These are phyloP conservation scores for Phycodurus eques DNA, from an alignment of 2,113 vertebrate species.

Conservation along the genomic window DNA sequence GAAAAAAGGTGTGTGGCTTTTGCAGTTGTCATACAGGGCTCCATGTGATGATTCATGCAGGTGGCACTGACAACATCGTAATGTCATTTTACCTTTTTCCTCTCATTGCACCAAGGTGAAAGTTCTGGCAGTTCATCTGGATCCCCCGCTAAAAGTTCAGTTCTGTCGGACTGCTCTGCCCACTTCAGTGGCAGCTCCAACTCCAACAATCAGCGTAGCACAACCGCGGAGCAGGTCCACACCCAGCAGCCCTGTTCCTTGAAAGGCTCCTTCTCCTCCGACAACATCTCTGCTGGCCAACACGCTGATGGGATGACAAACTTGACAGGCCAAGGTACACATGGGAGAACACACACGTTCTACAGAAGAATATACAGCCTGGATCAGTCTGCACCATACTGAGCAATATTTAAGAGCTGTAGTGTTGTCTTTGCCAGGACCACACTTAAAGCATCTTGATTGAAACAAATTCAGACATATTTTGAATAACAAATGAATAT, in stretches of 20 bases:
- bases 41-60: conserved; percentile 10
- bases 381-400: not conserved
- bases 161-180: conserved; percentile 58
- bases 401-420: not conserved
- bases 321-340: conserved; percentile 68
- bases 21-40: conserved; percentile 4
- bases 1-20: conserved; percentile 48
- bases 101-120: conserved; percentile 57
- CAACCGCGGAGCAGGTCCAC: conserved; percentile 79
- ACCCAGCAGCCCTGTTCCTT: conserved; percentile 96
- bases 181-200: conserved; percentile 57
- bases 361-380: not conserved
- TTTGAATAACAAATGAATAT: not conserved
- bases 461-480: not conserved
- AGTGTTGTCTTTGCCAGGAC: conserved; percentile 2
- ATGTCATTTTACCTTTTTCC: conserved; percentile 3
- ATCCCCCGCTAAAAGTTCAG: conserved; percentile 69
- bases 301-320: conserved; percentile 75
- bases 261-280: conserved; percentile 92
- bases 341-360: conserved; percentile 1
- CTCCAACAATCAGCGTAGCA: conserved; percentile 44
- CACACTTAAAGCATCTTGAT: not conserved
- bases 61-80: conserved; percentile 3
- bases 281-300: conserved; percentile 86
- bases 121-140: conserved; percentile 66